Base-by-base conservation (phyloP, 2,113 vertebrate genomes). In the Seriola quinqueradiata region DNA sequence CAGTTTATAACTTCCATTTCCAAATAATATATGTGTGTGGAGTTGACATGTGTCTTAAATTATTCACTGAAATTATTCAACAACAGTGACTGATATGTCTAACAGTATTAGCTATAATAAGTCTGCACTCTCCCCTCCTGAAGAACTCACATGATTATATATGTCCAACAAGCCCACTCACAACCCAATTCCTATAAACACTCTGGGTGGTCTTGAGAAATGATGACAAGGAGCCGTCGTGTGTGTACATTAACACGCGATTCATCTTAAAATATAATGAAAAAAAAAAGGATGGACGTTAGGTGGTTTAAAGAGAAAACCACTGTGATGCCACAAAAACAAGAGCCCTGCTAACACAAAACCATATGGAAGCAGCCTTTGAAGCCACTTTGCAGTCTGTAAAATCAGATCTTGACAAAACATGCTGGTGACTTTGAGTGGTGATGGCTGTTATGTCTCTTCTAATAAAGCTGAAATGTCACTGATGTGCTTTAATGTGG, bases 181-280 rank as follows among this genome's bases (percentile, higher is more conserved):
- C 34, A 80, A 72, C 42, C 61, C 60, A n/a, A 3, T 58, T 81
- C 8, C 55, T 88, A 70, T 85, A 85, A 85, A 85, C 88, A 87
- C 60, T 25, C 48, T 85, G 89, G 89, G 91, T 94, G 92, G 92
- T 91, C 93, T 71, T 55, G 28, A 70, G 75, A 77, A 84, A 89
- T 63, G 70, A 79, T 68, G 79, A 81, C 69, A 82, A 83, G 36
- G 63, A 85, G 73, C 67, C 32, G 44, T 72, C 13, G 7, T 71
- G 81, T 79, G 85, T 83, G 70, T 79, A 90, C 79, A 83, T 91
- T 90, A 87, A 82, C 71, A 70, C 63, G 32, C 52, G 34, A 86
- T 88, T 77, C 36, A 67, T 84, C 77, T 85, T 64, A 8, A 25
- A 34, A 50, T 23, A 61, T 44, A 77, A 36, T 3, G 1, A 52